Evolutionary conservation across 2,888 invertebrate genomes (phyloP), one percentile per base, ranked within the genome.

Genomic region (Tipula lateralis): DNA sequence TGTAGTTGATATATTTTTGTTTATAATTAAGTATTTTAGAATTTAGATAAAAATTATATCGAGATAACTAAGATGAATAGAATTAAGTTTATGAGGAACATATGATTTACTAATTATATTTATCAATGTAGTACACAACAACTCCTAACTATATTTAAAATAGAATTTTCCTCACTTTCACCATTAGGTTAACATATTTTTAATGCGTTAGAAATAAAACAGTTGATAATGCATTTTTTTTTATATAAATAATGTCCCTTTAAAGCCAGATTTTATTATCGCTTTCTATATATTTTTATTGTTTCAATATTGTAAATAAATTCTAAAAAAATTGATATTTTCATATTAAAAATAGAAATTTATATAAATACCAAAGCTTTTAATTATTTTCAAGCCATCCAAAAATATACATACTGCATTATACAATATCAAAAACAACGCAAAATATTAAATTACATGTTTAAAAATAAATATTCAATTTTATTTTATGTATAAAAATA

Each of bases 111-210:
- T n/a, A 36, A 12, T 36, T 36, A 36, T 36, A 36, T 32, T 5
- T 32, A 32, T 32, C 6, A 9, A 34, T 34, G 12, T 34, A 39
- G n/a, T 13, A 19, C 9, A 19, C 39, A 85, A 29, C 16, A 83
- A 34, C 24, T 24, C n/a, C n/a, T 3, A 13, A 30, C 29, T 29
- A 50, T 66, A 19, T 84, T 12, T 32, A 80, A 84, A n/a, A 32
- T 83, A 34, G 16, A 84, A 29, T 29, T 84, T 39, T 84, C 13
- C 36, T n/a, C 44, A 50, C 44, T 16, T 50, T 50, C 44, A 50
- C 44, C 44, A 50, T 50, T 50, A 50, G 44, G 44, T 50, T 50
- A 50, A 50, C n/a, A 50, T 16, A 50, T 50, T 50, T 7, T 50
- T 50, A 16, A 44, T 44, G 44, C 16, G 12, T 16, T 16, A 6